Conservation (phyloP, 1,140 invertebrate genomes). For the Drosophila nasuta region DNA sequence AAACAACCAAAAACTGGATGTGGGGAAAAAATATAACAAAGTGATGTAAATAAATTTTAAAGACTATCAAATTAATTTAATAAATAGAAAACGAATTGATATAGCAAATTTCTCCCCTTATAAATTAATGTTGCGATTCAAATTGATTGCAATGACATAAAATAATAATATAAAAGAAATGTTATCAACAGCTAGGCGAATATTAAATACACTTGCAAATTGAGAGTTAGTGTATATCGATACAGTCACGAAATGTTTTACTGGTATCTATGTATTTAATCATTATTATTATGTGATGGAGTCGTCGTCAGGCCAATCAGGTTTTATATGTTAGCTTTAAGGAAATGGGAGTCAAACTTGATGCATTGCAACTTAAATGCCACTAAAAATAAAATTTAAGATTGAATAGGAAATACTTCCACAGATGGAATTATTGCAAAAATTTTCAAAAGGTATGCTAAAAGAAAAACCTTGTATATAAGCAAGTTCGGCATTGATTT, state of each 20-base stretch:
- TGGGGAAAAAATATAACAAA: neutral
- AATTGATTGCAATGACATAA: conserved; percentile 5
- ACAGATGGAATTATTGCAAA: neutral
- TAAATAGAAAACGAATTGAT: neutral
- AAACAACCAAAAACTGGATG: neutral
- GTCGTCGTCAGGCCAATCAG: too few relatives aligned
- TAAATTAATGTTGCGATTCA: neutral
- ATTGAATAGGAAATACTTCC: neutral
- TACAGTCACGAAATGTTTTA: neutral
- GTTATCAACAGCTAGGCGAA: neutral
- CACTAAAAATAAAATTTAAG: neutral
- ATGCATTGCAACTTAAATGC: too few relatives aligned
- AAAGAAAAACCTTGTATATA: too few relatives aligned
- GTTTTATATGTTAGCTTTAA: too few relatives aligned
- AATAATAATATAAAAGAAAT: neutral
- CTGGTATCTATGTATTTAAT: too few relatives aligned
- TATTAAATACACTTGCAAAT: neutral
- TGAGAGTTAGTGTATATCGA: too few relatives aligned
- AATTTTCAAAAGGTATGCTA: neutral
- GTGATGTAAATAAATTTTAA: neutral
- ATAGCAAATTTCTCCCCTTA: conserved; percentile 5
- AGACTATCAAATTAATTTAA: neutral
- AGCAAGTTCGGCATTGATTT: neutral
- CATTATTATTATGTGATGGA: too few relatives aligned
- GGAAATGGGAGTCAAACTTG: too few relatives aligned